Evolutionary conservation across 2,888 invertebrate species (phyloP).

Genomic region (Temnothorax rugatulus): DNA sequence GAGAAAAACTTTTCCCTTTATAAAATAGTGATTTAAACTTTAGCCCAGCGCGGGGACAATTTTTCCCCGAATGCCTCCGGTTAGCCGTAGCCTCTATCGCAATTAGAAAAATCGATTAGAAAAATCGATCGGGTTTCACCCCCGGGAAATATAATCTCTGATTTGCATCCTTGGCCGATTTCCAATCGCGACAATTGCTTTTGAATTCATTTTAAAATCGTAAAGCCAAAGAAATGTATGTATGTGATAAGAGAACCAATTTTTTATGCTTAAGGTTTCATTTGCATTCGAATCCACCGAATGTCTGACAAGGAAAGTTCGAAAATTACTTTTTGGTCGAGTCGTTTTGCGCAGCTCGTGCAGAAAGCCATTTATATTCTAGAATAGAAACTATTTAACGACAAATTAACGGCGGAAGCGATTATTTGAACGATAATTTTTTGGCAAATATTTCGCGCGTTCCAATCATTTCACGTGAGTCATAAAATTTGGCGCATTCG

Average conservation of each 20-base stretch:
- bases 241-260: not conserved
- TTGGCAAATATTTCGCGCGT: not conserved
- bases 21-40: conserved; percentile 46
- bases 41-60: not conserved
- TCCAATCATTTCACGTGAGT: conserved; percentile 27
- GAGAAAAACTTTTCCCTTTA: conserved; percentile 12
- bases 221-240: conserved; percentile 13
- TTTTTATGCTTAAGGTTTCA: not conserved
- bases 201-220: conserved; percentile 16
- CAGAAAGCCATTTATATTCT: not conserved
- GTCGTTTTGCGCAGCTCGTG: not conserved
- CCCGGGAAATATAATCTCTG: not conserved
- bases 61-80: not conserved
- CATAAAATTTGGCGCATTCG: conserved; percentile 21
- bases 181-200: conserved; percentile 13
- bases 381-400: conserved; percentile 24
- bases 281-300: not conserved
- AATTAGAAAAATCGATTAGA: conserved; percentile 49
- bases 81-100: conserved; percentile 19
- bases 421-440: not conserved
- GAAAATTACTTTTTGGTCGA: not conserved
- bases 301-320: not conserved
- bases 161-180: conserved; percentile 19
- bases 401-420: not conserved
- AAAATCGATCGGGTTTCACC: not conserved